Conservation (phyloP, 2,888 invertebrate genomes). For the Oxytorus armatus region DNA sequence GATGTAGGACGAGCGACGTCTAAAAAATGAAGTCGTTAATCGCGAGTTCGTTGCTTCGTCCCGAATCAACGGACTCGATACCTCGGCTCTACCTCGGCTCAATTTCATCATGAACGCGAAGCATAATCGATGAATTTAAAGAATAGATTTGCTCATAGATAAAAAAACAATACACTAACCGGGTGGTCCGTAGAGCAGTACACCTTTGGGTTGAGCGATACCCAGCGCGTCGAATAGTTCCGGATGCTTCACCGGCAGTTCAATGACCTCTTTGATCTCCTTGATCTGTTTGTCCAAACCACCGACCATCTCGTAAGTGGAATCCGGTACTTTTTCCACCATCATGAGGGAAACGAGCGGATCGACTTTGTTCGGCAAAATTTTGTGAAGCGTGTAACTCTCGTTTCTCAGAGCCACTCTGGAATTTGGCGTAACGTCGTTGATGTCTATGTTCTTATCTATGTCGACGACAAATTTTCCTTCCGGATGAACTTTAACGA, state of each 20-base stretch:
- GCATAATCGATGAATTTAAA: too few species aligned
- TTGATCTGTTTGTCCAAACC: constrained; percentile 99
- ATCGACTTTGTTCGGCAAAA: constrained; percentile 99
- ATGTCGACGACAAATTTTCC: constrained; percentile 99
- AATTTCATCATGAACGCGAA: too few species aligned
- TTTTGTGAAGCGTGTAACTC: constrained; percentile 99
- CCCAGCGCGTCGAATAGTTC: constrained; percentile 99
- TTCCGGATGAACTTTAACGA: constrained; percentile 99
- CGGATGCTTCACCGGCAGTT: constrained; percentile 99
- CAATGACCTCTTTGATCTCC: constrained; percentile 99
- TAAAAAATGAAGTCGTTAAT: too few species aligned
- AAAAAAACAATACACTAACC: constrained; percentile 86
- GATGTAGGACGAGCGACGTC: too few species aligned
- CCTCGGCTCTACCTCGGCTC: too few species aligned
- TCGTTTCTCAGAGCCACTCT: constrained; percentile 99
- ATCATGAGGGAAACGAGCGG: constrained; percentile 99
- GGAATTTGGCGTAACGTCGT: constrained; percentile 98
- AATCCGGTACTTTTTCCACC: constrained; percentile 99
- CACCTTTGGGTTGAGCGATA: constrained; percentile 99
- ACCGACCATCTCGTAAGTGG: constrained; percentile 99
- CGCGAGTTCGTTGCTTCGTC: too few species aligned
- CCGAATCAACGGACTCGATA: too few species aligned
- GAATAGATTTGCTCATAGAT: too few species aligned
- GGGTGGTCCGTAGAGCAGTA: constrained; percentile 98
- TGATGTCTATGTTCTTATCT: constrained; percentile 99